A percentile compares a stretch with the other conserved stretches of the same genome.
phyloP scores from a whole-genome alignment of 2,888 invertebrate species.

The Lamproptera curius region DNA sequence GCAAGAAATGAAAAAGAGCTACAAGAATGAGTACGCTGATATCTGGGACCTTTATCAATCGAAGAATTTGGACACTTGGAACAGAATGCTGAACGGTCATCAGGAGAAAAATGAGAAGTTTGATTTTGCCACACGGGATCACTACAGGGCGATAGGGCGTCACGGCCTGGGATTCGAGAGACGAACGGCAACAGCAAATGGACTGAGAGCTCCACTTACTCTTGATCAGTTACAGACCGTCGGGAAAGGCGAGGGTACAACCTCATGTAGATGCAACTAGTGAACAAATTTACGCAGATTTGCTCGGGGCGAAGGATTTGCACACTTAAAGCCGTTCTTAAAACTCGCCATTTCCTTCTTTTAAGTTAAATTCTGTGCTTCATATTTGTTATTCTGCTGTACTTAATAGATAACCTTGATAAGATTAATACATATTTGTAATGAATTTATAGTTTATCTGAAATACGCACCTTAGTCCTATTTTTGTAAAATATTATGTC shows the following conservation, averaged over 20 bases:
- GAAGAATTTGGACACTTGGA: background rate
- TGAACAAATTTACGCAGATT: too few relatives aligned
- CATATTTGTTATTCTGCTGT: too few relatives aligned
- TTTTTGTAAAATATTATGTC: too few relatives aligned
- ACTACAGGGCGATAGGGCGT: conserved; percentile 19
- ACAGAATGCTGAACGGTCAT: background rate
- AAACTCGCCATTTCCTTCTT: too few relatives aligned
- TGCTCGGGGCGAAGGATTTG: too few relatives aligned
- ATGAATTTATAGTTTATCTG: too few relatives aligned
- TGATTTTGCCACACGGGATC: background rate
- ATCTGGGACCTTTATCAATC: background rate
- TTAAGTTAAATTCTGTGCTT: too few relatives aligned
- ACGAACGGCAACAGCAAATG: conserved; percentile 18
- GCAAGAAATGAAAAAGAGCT: background rate
- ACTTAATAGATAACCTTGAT: too few relatives aligned
- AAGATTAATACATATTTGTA: too few relatives aligned
- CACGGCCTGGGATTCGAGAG: conserved; percentile 30
- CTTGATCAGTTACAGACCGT: conserved; percentile 19
- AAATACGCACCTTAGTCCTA: too few relatives aligned
- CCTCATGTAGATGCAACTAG: too few relatives aligned
- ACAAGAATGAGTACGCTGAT: background rate
- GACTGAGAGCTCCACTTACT: conserved; percentile 25
- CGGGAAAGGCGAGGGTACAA: conserved; percentile 10
- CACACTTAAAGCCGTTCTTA: too few relatives aligned
- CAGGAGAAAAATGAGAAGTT: background rate